Evolutionary conservation across 1,140 invertebrate species (phyloP), one percentile per base, ranked within the genome.

Genomic region (Eupeodes corollae): DNA sequence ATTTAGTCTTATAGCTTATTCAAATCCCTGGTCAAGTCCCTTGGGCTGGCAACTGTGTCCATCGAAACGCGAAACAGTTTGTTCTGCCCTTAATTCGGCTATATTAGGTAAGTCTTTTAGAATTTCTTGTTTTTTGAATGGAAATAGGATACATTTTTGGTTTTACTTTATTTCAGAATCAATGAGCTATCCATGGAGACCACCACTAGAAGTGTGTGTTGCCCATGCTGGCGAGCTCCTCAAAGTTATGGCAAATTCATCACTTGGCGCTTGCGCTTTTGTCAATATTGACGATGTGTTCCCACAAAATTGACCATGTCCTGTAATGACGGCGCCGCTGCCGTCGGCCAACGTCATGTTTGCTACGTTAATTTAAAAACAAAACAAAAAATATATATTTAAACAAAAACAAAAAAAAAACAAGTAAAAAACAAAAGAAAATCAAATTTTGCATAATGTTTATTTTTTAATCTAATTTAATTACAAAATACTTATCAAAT

Each of bases 1-100:
- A 58, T 98, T 98, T 75, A 97, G 93, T 76, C 78, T 98, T 59
- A 75, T 98, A 59, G 94, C 95, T 12, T 98, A 98, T 74, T 88
- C 91, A 56, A 95, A 98, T 77, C 95, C 95, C 9, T 97, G 91
- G 91, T 83, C 81, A 59, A 95, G 91, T 71, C 93, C 93, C 18
- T 83, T 98, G 41, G 91, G 92, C 19, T 92, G 88, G 84, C 91
- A 97, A 67, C 74, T 98, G 54, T 85, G 95, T 70, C 86, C 92
- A 11, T 77, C 86, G 51, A 86, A 95, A 63, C 79, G 94, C 60
- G 94, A 98, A 75, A 83, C 85, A 39, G 88, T 97, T 49, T 96
- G 91, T 77, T 86, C 89, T 57, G 84, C 88, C 58, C 80, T 98
- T 53, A 98, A 98, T 75, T 95, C 92, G 70, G 92, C 95, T 65